Evolutionary conservation across 2,888 invertebrate genomes (phyloP), one percentile per base, ranked within the genome.

Genomic region (Tipula lateralis): DNA sequence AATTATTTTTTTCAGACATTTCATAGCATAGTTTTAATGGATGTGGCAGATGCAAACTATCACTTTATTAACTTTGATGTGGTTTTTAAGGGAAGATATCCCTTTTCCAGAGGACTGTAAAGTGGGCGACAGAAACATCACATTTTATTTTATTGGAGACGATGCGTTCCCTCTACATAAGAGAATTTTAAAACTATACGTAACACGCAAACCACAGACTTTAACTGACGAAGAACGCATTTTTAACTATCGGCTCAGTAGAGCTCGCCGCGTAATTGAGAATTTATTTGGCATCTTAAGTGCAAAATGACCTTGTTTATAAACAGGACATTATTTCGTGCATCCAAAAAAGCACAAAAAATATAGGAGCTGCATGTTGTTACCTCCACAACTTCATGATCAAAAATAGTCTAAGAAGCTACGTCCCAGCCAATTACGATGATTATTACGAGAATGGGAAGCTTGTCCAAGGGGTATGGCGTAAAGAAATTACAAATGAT

Each of bases 151-250:
- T 50, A 13, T 32, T 7, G 66, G 32, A 16, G 84, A 84, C 80
- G 84, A 84, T 32, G 80, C 84, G 13, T 84, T 84, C 16, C 82
- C 84, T 29, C 29, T 84, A 4, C 84, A 82, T 29, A 84, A 82
- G 29, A 30, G 82, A 19, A 82, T 84, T 13, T 80, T 84, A 34
- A 84, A 82, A 29, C 84, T 82, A 24, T 84, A 34, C 36, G 39
- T 36, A 2, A 34, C 84, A 13, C 66, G 30, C 4, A 84, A 84
- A 24, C 19, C 36, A 13, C 13, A 13, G 2, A 0, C 1, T 12
- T 29, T 84, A 19, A 16, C 16, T 7, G 80, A 80, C 19, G 80
- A 80, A 80, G 80, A 80, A 80, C 80, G 80, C 9, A 80, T 80
- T 6, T 84, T 84, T 29, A 82, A 81, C 39, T 84, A 84, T 29